Conservation (phyloP, 2,888 invertebrate species). For the Stomorhina lunata region DNA sequence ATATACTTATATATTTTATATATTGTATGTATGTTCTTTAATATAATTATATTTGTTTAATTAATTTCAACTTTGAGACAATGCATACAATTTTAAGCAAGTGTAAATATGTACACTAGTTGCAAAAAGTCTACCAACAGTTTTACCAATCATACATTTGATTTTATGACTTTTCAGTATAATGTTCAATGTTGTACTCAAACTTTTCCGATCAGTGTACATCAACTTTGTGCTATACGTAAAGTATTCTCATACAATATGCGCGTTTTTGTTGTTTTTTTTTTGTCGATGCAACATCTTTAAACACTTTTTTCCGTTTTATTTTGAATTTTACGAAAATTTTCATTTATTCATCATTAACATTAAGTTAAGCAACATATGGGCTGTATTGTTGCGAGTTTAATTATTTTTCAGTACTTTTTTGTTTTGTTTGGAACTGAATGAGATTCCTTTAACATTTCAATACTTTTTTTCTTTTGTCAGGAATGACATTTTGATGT, state of each 20-base stretch:
- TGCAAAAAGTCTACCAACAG: no score
- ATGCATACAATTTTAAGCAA: background rate
- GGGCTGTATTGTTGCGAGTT: background rate
- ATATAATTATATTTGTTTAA: slow-evolving; percentile 1
- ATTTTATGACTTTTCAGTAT: no score
- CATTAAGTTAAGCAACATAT: background rate
- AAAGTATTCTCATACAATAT: background rate
- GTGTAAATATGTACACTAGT: background rate
- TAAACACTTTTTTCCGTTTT: background rate
- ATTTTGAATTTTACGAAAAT: background rate
- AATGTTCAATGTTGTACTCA: no score
- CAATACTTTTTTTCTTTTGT: no score
- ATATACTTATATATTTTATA: background rate
- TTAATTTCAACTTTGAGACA: background rate
- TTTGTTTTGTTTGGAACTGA: no score
- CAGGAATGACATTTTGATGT: no score
- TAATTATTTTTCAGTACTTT: background rate
- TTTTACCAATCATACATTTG: no score
- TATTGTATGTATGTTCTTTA: background rate
- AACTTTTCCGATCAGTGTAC: no score
- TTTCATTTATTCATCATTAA: slow-evolving; percentile 14
- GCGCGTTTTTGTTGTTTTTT: no score
- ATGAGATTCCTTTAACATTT: no score
- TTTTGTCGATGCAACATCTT: background rate
- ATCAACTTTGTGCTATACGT: no score